Base-by-base conservation (phyloP, 1,140 invertebrate species). In the Limonius californicus region DNA sequence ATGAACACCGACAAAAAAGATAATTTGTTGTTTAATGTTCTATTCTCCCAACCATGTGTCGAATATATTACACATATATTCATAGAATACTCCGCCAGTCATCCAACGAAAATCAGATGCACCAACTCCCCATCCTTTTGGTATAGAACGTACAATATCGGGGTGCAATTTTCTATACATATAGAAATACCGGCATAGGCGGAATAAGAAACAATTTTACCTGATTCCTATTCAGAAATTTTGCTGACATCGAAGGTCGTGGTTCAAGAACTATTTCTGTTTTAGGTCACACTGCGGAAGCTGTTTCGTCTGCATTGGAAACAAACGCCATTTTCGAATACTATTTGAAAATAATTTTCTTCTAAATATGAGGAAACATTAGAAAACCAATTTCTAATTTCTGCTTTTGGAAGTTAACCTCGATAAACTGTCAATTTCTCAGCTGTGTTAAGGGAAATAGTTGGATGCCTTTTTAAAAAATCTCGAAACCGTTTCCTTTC, bases 71-170 rank as follows among this genome's bases (percentile, higher is more conserved):
- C 64, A 62, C 27, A 78, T 68, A 57, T 73, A 80, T 63, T 80
- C 77, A 62, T 72, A 79, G 67, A 80, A 80, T 1, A 69, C 65
- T 63, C 70, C 68, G 14, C 54, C 62, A 11, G 62, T 77, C 76
- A 77, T 79, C 78, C 78, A 80, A 4, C 78, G 74, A 23, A 11
- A 71, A 9, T 78, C 76, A 19, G 72, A 68, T 23, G 61, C 59
- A 9, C 78, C n/a, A n/a, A n/a, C n/a, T n/a, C n/a, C n/a, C n/a
- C n/a, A n/a, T n/a, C n/a, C n/a, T n/a, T n/a, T n/a, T n/a, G n/a
- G n/a, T n/a, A n/a, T n/a, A n/a, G n/a, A n/a, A n/a, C n/a, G n/a
- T n/a, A n/a, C n/a, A n/a, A 67, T 30, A n/a, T 62, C 57, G 39
- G 54, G 3, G 23, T 69, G 72, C 15, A 71, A 45, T 57, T 67